A percentile compares a stretch with the other conserved stretches of the same genome.
Conservation (phyloP, 64 coral and sea anemone genomes). For the Acropora yongei region DNA sequence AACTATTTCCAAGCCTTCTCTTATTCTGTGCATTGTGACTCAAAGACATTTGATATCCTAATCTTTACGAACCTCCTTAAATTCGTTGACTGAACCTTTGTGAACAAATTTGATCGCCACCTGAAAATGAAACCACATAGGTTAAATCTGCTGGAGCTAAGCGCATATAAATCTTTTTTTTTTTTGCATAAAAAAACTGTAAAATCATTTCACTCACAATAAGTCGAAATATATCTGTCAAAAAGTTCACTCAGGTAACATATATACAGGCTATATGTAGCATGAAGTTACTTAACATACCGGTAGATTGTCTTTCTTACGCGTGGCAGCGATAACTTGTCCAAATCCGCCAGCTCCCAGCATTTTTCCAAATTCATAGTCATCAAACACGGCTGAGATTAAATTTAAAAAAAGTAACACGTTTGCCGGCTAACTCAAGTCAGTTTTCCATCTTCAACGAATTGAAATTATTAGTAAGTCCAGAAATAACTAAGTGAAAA, state of each 20-base stretch:
- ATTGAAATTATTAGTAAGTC: too few species aligned
- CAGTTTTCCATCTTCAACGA: too few species aligned
- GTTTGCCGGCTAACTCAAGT: background rate
- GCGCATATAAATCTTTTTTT: background rate
- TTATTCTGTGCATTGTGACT: too few species aligned
- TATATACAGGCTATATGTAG: too few species aligned
- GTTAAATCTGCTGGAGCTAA: background rate
- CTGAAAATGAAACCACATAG: background rate
- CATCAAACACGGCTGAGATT: background rate
- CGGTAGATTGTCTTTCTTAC: background rate
- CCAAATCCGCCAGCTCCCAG: background rate
- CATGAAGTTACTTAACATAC: background rate
- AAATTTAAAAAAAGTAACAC: background rate
- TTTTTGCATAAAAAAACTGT: background rate
- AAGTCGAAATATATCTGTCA: too few species aligned
- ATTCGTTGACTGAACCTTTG: constrained; percentile 15
- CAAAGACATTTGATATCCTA: too few species aligned
- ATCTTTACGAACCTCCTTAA: constrained; percentile 15
- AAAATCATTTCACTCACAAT: background rate
- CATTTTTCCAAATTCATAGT: background rate
- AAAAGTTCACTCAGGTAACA: too few species aligned
- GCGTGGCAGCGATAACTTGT: constrained; percentile 6
- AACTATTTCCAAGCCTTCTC: too few species aligned
- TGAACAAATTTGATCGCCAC: constrained; percentile 42
- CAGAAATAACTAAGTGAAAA: too few species aligned